Evolutionary conservation across 2,888 invertebrate genomes (phyloP).

Genomic region (Drosophila neonasuta): DNA sequence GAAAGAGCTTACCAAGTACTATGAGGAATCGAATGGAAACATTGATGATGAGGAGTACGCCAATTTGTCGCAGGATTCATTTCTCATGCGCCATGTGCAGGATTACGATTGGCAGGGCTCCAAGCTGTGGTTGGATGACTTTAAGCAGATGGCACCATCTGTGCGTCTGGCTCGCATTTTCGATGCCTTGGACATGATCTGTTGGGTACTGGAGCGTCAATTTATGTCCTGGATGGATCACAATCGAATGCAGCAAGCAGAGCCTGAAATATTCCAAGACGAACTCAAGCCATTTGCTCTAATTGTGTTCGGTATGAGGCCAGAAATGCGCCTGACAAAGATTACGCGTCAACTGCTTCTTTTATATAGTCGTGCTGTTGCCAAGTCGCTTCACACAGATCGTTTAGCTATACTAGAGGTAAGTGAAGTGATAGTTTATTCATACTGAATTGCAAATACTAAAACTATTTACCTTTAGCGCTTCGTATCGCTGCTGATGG

Average conservation of each 20-base stretch:
- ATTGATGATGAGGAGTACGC: conserved; percentile 43
- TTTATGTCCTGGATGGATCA: conserved; percentile 84
- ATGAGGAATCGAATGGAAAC: conserved; percentile 35
- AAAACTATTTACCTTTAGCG: conserved; percentile 61
- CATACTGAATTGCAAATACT: background rate
- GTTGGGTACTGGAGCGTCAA: conserved; percentile 84
- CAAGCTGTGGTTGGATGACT: conserved; percentile 60
- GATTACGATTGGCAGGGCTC: conserved; percentile 78
- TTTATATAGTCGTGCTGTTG: conserved; percentile 69
- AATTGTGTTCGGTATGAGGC: conserved; percentile 69
- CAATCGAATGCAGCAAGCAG: conserved; percentile 76
- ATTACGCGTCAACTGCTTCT: conserved; percentile 71
- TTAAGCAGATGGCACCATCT: conserved; percentile 47
- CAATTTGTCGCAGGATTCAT: conserved; percentile 39
- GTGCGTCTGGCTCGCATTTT: conserved; percentile 83
- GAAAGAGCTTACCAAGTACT: conserved; percentile 24
- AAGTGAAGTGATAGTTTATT: background rate
- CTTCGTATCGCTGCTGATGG: conserved; percentile 74
- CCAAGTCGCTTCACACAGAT: conserved; percentile 59
- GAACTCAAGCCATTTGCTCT: conserved; percentile 75
- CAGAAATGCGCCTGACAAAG: conserved; percentile 61
- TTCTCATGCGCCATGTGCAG: conserved; percentile 52
- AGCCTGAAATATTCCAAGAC: conserved; percentile 68
- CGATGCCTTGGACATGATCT: conserved; percentile 83
- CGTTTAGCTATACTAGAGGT: conserved; percentile 76